Evolutionary conservation across 2,797 vertebrate species (phyloP).

Genomic region (Lepilemur septentrionalis): DNA sequence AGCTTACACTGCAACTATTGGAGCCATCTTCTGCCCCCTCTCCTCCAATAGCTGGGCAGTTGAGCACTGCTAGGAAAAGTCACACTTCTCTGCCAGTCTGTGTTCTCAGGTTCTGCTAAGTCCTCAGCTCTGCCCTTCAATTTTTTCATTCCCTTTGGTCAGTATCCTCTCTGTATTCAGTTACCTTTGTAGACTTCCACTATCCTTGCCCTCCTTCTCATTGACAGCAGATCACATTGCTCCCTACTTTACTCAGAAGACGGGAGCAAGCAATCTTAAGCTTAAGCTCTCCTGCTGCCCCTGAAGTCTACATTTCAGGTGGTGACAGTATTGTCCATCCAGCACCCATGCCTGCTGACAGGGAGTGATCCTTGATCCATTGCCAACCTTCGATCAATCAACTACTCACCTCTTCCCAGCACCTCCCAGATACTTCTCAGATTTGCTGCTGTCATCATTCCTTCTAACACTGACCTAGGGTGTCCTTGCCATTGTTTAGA

Average conservation of each 20-base stretch:
- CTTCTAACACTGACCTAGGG: background rate
- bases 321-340: background rate
- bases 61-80: background rate
- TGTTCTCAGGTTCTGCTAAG: background rate
- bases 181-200: background rate
- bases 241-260: background rate
- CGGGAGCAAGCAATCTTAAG: background rate
- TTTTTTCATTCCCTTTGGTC: background rate
- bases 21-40: background rate
- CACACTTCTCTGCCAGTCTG: accelerated
- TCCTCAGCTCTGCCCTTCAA: background rate
- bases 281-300: background rate
- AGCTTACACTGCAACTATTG: background rate
- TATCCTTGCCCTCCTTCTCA: background rate
- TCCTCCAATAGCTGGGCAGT: background rate
- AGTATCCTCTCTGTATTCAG: background rate
- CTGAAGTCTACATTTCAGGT: background rate
- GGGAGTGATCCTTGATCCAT: background rate
- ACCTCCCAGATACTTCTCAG: background rate
- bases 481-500: background rate
- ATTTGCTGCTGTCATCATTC: background rate
- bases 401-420: too few relatives aligned
- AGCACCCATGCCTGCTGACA: background rate
- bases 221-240: background rate
- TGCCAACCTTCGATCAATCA: background rate